Base-by-base conservation (phyloP, 2,113 vertebrate species). In the Malurus melanocephalus region DNA sequence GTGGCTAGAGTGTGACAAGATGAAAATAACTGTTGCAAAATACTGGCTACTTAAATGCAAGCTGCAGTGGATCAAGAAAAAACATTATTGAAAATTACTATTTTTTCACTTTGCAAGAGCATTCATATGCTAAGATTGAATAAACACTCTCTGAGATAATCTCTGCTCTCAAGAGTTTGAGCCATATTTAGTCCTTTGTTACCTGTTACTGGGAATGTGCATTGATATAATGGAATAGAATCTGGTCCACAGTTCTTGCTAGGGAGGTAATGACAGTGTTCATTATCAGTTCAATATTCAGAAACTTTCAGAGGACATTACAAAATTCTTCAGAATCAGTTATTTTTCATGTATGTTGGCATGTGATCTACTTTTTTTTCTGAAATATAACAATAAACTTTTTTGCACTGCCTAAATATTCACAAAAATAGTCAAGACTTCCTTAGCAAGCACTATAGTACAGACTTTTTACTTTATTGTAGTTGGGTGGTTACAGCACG, bases 1-100 rank as follows among this genome's bases (percentile, higher is more conserved):
- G 0, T 74, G 23, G 19, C 28, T 72, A 26, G 30, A 76, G 19
- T 30, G n/a, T 43, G 51, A 40, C 0, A 6, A 62, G 2, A 51
- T 52, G 27, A 45, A 82, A 73, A 27, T 40, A 87, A 53, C 7
- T 2, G 0, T 62, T 71, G 48, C 10, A 52, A 80, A 80, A 18
- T 30, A 91, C 23, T 27, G 38, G 11, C 11, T 80, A 7, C 16
- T 69, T 90, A 51, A 82, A 73, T 57, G n/a, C 16, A 51, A 14
- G 26, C 15, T 81, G n/a, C 28, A 33, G 2, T 43, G 23, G 20
- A n/a, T 87, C 26, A 11, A 62, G 55, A 77, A 80, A 33, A 40
- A 67, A 61, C 17, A 20, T 13, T 5, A 7, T 49, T 45, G 19
- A 38, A 80, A 84, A 46, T 88, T 13, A 38, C 20, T 45, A 1